Percentiles rank a stretch among this genome's conserved stretches.
Evolutionary conservation across 2,888 invertebrate genomes (phyloP).

Genomic region (Drosophila kuntzei): DNA sequence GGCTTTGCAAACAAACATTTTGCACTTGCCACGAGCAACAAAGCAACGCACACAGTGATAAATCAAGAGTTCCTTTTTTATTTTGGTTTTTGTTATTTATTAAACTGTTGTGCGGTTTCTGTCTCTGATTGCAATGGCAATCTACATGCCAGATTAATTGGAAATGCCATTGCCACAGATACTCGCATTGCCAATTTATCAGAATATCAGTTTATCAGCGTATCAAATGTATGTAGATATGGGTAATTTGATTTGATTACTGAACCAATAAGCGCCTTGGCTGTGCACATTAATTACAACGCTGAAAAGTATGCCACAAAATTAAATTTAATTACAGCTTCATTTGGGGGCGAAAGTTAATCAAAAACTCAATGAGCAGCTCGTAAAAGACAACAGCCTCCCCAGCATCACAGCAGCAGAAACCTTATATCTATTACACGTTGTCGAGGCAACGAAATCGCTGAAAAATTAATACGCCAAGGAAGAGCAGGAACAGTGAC

Average conservation of each 20-base stretch:
- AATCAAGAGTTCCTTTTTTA: conserved; percentile 11
- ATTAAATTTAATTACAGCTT: conserved; percentile 80
- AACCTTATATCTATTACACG: conserved; percentile 66
- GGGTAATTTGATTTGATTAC: conserved; percentile 61
- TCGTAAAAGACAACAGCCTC: conserved; percentile 63
- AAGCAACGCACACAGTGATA: background rate
- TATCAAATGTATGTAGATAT: conserved; percentile 19
- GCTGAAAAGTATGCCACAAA: conserved; percentile 72
- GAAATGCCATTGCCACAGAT: conserved; percentile 34
- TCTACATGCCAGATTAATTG: conserved; percentile 49
- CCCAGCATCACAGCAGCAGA: background rate
- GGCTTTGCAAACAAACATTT: conserved; percentile 31
- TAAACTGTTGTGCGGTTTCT: conserved; percentile 12
- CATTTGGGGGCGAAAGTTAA: conserved; percentile 74
- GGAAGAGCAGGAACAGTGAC: conserved; percentile 22
- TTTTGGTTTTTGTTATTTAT: conserved; percentile 32
- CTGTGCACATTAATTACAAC: conserved; percentile 59
- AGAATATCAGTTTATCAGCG: conserved; percentile 11
- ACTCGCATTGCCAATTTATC: conserved; percentile 42
- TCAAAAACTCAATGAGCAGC: conserved; percentile 78
- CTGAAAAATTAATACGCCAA: conserved; percentile 74
- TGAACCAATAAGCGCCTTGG: conserved; percentile 51
- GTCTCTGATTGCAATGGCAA: conserved; percentile 30
- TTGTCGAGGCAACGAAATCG: conserved; percentile 76
- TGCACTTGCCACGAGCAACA: conserved; percentile 18